Evolutionary conservation across 2,797 vertebrate species (phyloP).

Genomic region (Cossypha heuglini): DNA sequence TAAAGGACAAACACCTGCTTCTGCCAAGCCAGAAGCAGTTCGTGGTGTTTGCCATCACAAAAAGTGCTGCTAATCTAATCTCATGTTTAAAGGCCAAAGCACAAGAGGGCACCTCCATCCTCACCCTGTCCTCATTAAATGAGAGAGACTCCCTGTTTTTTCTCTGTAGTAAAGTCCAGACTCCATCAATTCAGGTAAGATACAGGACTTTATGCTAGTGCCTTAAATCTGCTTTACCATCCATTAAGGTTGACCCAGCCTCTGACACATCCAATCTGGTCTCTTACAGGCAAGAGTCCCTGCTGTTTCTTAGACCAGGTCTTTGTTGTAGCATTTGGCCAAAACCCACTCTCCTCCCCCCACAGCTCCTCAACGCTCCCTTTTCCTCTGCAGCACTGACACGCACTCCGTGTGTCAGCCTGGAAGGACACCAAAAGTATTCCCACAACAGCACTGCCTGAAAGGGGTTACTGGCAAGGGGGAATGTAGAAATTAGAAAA

Average conservation of each 20-base stretch:
- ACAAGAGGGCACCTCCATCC: background rate
- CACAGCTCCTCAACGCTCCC: background rate
- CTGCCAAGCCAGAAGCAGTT: background rate
- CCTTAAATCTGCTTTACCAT: background rate
- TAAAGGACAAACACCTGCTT: background rate
- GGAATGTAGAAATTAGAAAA: background rate
- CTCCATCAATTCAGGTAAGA: background rate
- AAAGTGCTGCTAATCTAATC: background rate
- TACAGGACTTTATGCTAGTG: background rate
- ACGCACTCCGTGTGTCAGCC: background rate
- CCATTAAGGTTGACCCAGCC: background rate
- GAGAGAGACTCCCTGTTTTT: background rate
- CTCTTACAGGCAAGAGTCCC: background rate
- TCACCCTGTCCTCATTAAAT: background rate
- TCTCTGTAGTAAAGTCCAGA: background rate
- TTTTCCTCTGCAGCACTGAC: background rate
- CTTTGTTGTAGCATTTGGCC: accelerated
- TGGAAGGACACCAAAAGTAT: background rate
- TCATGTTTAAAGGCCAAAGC: background rate
- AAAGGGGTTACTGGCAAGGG: background rate
- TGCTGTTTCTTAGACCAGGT: background rate
- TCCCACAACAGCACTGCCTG: background rate
- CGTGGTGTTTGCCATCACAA: accelerated
- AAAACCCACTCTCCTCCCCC: background rate
- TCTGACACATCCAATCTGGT: background rate